Conservation (phyloP, 2,797 vertebrate genomes). For the Chrosomus eos region DNA sequence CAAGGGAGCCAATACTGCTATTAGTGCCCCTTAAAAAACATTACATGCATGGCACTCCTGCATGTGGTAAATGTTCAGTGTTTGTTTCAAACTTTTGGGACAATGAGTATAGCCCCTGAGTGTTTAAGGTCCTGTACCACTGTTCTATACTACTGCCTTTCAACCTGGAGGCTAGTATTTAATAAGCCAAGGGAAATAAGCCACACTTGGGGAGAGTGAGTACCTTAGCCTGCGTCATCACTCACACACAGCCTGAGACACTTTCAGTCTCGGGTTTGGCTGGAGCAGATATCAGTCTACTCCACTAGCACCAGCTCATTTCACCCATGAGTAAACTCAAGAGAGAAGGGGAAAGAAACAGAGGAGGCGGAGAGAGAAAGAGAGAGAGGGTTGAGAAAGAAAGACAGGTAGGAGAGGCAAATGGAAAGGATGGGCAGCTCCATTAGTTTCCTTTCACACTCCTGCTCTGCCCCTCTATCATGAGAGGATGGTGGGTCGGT, state of each 20-base stretch:
- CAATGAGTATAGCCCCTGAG: slow-evolving; percentile 13
- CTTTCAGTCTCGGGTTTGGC: slow-evolving; percentile 71
- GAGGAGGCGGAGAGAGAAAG: slow-evolving; percentile 22
- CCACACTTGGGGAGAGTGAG: slow-evolving; percentile 44
- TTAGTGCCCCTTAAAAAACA: background rate
- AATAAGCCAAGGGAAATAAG: slow-evolving; percentile 58
- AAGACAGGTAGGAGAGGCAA: slow-evolving; percentile 31
- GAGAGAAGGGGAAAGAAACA: slow-evolving; percentile 35
- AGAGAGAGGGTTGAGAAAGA: slow-evolving; percentile 35
- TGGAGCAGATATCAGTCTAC: slow-evolving; percentile 74
- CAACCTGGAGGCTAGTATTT: slow-evolving; percentile 52
- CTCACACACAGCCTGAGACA: slow-evolving; percentile 44
- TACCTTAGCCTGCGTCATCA: slow-evolving; percentile 43
- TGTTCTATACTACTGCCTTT: slow-evolving; percentile 35
- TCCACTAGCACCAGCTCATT: slow-evolving; percentile 74
- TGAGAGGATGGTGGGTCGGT: slow-evolving; percentile 55
- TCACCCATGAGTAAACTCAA: slow-evolving; percentile 75
- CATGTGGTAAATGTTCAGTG: slow-evolving; percentile 3
- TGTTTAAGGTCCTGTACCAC: slow-evolving; percentile 35
- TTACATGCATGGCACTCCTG: background rate
- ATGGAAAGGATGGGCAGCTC: slow-evolving; percentile 54
- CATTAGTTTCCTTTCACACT: slow-evolving; percentile 50
- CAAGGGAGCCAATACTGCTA: background rate
- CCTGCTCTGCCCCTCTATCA: slow-evolving; percentile 50
- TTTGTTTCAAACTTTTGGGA: slow-evolving; percentile 12